Conservation (phyloP, 2,113 vertebrate genomes). For the Agapornis roseicollis region DNA sequence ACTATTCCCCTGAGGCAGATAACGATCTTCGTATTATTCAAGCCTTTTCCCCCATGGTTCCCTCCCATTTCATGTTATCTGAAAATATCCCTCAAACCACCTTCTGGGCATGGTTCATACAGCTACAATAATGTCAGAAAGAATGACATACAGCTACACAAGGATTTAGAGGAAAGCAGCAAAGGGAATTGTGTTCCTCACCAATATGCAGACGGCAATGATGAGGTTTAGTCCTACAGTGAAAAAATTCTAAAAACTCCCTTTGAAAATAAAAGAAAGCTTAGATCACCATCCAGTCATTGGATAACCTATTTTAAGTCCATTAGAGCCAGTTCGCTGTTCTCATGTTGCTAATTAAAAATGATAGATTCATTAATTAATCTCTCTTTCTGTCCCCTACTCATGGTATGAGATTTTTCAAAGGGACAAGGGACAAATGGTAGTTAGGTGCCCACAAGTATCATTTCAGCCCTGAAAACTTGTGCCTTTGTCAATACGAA, state of each 20-base stretch:
- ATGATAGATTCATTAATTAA: conserved; percentile 66
- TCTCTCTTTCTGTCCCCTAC: conserved; percentile 25
- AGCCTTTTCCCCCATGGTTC: background rate
- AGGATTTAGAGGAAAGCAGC: background rate
- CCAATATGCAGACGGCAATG: background rate
- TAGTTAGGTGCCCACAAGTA: conserved; percentile 17
- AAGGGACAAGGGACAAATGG: conserved; percentile 47
- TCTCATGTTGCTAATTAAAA: conserved; percentile 67
- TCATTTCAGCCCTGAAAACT: background rate
- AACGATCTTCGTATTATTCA: background rate
- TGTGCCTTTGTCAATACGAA: background rate
- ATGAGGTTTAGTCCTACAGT: background rate
- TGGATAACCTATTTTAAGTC: conserved; percentile 62
- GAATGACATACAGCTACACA: background rate
- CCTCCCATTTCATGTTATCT: background rate
- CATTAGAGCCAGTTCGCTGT: background rate
- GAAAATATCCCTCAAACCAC: background rate
- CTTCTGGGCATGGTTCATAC: background rate
- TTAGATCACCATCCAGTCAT: conserved; percentile 48
- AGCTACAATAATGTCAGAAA: background rate
- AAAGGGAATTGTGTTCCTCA: background rate
- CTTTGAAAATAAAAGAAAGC: conserved; percentile 46
- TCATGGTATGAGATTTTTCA: conserved; percentile 49
- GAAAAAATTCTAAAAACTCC: background rate
- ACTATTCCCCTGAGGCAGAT: background rate